A percentile compares a stretch with the other conserved stretches of the same genome.
These are phyloP conservation scores for Drosophila jambulina DNA, from an alignment of 1,140 invertebrate genomes.

Conservation along the genomic window DNA sequence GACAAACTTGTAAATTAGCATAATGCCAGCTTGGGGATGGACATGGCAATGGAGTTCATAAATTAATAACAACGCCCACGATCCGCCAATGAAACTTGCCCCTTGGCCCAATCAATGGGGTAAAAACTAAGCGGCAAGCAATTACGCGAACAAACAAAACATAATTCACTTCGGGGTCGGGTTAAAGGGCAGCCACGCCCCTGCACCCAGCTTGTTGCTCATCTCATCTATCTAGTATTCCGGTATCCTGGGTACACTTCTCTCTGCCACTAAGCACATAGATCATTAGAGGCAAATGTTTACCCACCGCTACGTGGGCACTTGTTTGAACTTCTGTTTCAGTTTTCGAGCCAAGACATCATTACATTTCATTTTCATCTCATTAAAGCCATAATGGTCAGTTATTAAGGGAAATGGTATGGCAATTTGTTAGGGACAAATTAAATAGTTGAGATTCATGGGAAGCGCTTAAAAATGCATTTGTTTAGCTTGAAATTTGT, in stretches of 20 bases:
- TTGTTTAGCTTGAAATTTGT: too few relatives aligned
- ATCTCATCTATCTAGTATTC: not conserved
- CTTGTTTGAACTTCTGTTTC: conserved; percentile 41
- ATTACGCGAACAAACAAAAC: conserved; percentile 59
- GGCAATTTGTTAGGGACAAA: not conserved
- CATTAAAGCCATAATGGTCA: conserved; percentile 33
- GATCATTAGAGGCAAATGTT: conserved; percentile 73
- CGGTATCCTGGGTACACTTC: not conserved
- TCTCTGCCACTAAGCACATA: conserved; percentile 48
- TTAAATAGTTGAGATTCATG: not conserved
- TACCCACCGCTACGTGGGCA: conserved; percentile 18
- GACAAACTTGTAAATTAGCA: conserved; percentile 53
- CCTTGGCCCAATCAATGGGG: conserved; percentile 58
- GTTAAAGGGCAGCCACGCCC: conserved; percentile 29
- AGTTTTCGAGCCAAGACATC: conserved; percentile 3
- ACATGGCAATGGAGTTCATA: conserved; percentile 35
- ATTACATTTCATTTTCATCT: conserved; percentile 27
- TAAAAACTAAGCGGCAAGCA: conserved; percentile 58
- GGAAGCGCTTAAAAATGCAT: not conserved
- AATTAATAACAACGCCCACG: conserved; percentile 66
- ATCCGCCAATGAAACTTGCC: conserved; percentile 14
- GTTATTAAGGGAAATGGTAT: conserved; percentile 5
- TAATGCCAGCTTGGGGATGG: conserved; percentile 19
- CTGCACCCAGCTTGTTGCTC: conserved; percentile 1
- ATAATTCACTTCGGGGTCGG: conserved; percentile 59